Evolutionary conservation across 2,888 invertebrate species (phyloP), one percentile per base, ranked within the genome.

Genomic region (Dasypolia templi): DNA sequence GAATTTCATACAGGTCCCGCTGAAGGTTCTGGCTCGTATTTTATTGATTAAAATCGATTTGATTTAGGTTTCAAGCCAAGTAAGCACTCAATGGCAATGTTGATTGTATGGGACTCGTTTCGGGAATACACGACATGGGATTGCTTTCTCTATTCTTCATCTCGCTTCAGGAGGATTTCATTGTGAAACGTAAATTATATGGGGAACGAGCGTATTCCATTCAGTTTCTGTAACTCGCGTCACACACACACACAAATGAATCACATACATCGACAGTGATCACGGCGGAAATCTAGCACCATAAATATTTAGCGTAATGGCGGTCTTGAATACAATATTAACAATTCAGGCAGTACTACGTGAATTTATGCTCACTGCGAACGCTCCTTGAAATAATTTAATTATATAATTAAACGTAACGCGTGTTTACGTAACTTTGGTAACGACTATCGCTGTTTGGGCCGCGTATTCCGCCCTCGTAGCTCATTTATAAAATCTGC

Each of bases 361-460:
- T 61, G 77, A 85, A 79, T 87, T 69, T 82, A 75, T 75, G 81
- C 70, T 64, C 66, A 68, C 70, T 62, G 77, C 81, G 72, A 73
- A 75, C 73, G 77, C 65, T 84, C 82, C 78, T 85, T 80, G 85
- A 82, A 79, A 86, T 85, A 87, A 87, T 86, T 85, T 81, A 81
- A 81, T 83, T 78, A 83, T 74, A 70, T 86, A 86, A 87, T 87
- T 85, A 87, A 87, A 85, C 84, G 80, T 87, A 79, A 85, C 82
- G 85, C 85, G 86, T 78, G 84, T 86, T 80, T 77, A 68, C 75
- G 77, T 75, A 81, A 86, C 83, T 81, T 76, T 61, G 62, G 84
- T 84, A 86, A 87, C 74, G 87, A 86, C 84, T 77, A 86, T 72
- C 85, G 75, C 84, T 76, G 81, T 87, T 83, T 83, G 77, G 66